phyloP scores from a whole-genome alignment of 64 coral and sea anemone species.

The Exaiptasia diaphana region DNA sequence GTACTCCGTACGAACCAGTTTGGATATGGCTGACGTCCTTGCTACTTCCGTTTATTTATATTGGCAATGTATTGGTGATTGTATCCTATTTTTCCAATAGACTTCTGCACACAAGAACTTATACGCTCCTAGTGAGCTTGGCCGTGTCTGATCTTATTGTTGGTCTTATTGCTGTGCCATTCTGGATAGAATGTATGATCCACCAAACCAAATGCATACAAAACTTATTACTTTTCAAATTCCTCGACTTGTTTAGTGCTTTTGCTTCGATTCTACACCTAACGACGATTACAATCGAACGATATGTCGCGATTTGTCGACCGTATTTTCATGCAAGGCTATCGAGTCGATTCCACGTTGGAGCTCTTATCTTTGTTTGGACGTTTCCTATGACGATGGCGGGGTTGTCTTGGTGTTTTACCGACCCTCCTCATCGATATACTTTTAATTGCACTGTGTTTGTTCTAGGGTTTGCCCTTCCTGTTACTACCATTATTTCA shows the following conservation, averaged over 20 bases:
- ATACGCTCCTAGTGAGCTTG: constrained; percentile 44
- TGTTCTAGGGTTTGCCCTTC: constrained; percentile 5
- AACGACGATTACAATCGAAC: constrained; percentile 34
- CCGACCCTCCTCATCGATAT: not conserved
- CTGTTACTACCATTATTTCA: not conserved
- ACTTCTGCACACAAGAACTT: constrained; percentile 31
- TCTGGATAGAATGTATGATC: constrained; percentile 7
- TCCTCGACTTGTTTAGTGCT: constrained; percentile 47
- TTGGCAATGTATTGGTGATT: constrained; percentile 33
- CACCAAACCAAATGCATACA: too few relatives aligned
- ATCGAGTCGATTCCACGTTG: not conserved
- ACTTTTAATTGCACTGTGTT: constrained; percentile 16
- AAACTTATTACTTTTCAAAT: constrained; percentile 2
- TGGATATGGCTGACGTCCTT: too few relatives aligned
- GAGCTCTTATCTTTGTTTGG: constrained; percentile 9
- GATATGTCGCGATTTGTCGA: constrained; percentile 31
- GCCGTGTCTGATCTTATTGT: constrained; percentile 46
- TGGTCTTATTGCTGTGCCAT: constrained; percentile 17
- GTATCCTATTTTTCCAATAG: constrained; percentile 36
- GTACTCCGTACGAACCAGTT: too few relatives aligned
- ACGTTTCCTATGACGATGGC: not conserved
- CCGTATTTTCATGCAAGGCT: constrained; percentile 34
- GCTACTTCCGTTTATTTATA: constrained; percentile 25
- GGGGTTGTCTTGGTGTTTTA: not conserved
- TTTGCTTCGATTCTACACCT: constrained; percentile 56